Percentiles rank a stretch among this genome's conserved stretches.
phyloP scores from a whole-genome alignment of 1,140 invertebrate species.

The Elymnias hypermnestra region DNA sequence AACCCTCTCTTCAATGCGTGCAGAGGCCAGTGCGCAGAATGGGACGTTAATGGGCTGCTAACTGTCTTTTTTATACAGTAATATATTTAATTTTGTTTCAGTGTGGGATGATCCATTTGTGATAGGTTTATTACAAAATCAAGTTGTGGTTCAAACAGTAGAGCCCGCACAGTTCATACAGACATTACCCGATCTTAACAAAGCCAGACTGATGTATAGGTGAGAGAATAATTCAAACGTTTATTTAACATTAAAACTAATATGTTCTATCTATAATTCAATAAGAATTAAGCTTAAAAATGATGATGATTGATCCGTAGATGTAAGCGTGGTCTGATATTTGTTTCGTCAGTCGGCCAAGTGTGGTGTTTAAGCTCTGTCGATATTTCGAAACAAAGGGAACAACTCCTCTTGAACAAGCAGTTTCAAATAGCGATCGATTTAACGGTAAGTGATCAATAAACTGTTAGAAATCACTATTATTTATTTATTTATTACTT shows the following conservation, averaged over 20 bases:
- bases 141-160: slow-evolving; percentile 88
- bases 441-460: slow-evolving; percentile 88
- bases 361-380: slow-evolving; percentile 91
- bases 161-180: slow-evolving; percentile 86
- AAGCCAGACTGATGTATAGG: slow-evolving; percentile 80
- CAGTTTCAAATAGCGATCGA: slow-evolving; percentile 96
- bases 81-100: slow-evolving; percentile 66
- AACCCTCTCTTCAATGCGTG: too few species aligned
- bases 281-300: too few species aligned
- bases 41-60: too few species aligned
- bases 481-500: too few species aligned
- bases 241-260: too few species aligned
- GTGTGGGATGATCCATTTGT: slow-evolving; percentile 95
- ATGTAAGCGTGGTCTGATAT: slow-evolving; percentile 86
- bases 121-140: slow-evolving; percentile 87
- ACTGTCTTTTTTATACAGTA: too few species aligned
- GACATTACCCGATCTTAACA: slow-evolving; percentile 82
- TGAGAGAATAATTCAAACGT: too few species aligned
- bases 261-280: too few species aligned
- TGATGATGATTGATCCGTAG: too few species aligned
- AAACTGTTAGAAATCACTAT: too few species aligned
- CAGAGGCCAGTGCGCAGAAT: too few species aligned
- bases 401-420: slow-evolving; percentile 89
- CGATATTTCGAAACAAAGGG: slow-evolving; percentile 88
- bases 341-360: slow-evolving; percentile 87